A percentile compares a stretch with the other conserved stretches of the same genome.
Evolutionary conservation across 2,113 vertebrate species (phyloP).

Genomic region (Stictonetta naevosa): DNA sequence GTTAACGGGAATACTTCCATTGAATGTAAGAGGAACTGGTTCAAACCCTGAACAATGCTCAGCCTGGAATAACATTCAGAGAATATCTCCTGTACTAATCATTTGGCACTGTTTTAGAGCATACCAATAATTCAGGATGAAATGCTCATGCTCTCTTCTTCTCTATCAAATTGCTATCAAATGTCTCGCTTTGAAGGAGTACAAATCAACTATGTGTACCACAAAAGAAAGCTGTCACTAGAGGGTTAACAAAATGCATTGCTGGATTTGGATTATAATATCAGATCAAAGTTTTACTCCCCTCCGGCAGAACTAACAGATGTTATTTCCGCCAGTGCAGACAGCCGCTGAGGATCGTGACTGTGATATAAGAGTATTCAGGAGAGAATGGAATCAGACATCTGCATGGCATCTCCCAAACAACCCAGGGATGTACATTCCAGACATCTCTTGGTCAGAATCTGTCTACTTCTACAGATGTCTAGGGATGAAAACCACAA

Average conservation of each 20-base stretch:
- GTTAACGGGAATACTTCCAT: background rate
- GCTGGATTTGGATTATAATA: background rate
- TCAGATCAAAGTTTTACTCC: background rate
- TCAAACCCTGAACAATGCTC: constrained; percentile 8
- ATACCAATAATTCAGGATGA: background rate
- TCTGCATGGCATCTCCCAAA: constrained; percentile 12
- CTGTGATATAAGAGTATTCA: background rate
- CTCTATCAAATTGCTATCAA: background rate
- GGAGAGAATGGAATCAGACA: background rate
- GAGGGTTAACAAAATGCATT: background rate
- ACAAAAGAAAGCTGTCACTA: background rate
- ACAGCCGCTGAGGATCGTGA: background rate
- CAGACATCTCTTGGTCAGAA: constrained; percentile 23
- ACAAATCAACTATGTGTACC: background rate
- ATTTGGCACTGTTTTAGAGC: background rate
- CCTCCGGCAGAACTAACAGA: constrained; percentile 18
- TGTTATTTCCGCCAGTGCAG: constrained; percentile 16
- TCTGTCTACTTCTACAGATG: background rate
- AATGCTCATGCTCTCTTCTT: background rate
- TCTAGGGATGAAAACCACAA: background rate
- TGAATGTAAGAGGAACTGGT: background rate
- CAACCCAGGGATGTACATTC: constrained; percentile 37
- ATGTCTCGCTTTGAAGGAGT: background rate
- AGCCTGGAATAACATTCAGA: constrained; percentile 20
- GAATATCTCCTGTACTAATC: background rate